Evolutionary conservation across 1,140 invertebrate genomes (phyloP), one percentile per base, ranked within the genome.

Genomic region (Calephelis virginiensis): DNA sequence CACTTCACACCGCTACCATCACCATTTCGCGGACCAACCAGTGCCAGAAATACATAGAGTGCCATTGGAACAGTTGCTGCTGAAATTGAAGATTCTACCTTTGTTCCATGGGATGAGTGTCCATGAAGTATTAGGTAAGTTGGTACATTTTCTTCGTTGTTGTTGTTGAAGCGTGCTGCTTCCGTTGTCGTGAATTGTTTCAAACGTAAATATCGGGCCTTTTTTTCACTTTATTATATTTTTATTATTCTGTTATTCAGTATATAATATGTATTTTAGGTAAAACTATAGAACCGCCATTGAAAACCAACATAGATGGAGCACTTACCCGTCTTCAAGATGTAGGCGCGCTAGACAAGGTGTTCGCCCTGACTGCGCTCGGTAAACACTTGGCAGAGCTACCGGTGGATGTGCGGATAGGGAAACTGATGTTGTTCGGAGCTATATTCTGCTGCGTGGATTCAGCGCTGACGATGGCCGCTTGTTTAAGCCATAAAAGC

Each of bases 401-500:
- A 46, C 97, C 98, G 0, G 94, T 99, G 0, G 98, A 99, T 78
- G 98, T 97, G 0, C 87, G 96, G 74, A 95, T 98, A 66, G 97
- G 97, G 13, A 97, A 98, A 91, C 92, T 99, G 78, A 95, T 99
- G 90, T 83, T 99, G 0, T 97, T 97, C 77, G 97, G 97, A 0
- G 95, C 97, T 14, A 96, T 98, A 63, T 96, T 99, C 74, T 97
- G 97, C 76, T 99, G 98, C 85, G 92, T 99, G 5, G 97, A 99
- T 90, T 98, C 98, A 1, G 95, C 98, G 0, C 91, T 99, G 0
- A 99, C 97, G 8, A 97, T 99, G 80, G 97, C 97, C 1, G 97
- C 97, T 48, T 95, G 95, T 81, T 90, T 99, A 6, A 96, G 97
- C 67, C 94, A 97, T 81, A 97, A 97, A 85, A 96, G 94, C 74